Base-by-base conservation (phyloP, 2,113 vertebrate species). In the Daphoenositta chrysoptera region DNA sequence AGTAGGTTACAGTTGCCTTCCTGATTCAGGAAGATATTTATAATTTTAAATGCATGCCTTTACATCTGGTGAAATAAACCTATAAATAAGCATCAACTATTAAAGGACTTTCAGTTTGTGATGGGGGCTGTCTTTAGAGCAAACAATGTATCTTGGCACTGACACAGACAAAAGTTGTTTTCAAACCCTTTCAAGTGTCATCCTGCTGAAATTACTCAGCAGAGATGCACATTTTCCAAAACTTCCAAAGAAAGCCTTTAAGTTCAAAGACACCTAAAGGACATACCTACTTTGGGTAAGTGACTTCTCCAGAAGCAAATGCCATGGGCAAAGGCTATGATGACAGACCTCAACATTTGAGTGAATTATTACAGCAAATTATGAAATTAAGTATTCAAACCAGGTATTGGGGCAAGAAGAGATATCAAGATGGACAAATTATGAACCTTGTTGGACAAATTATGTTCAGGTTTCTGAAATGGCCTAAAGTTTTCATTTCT, bases 21-120 rank as follows among this genome's bases (percentile, higher is more conserved):
- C 42, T 82, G 81, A 96, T 57, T 91, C 83, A 87, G 89, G 79
- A 79, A 65, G 83, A 35, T 93, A 93, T 75, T 90, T 88, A 26
- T 93, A 66, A 63, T 83, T 97, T 58, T 33, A 88, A 96, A 94
- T 33, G 45, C 60, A 21, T 10, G 37, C 9, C 58, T 68, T 72
- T 40, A 3, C 57, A 82, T 39, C 60, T 64, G 58, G 71, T 70
- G 26, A 93, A 56, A 84, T 6, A 76, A 61, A 37, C 45, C 42
- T 35, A 37, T 33, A 73, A 97, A 83, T 22, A 73, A 77, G 56
- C 9, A 83, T 19, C 47, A 87, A 47, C 71, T 65, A 44, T 71
- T 75, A 57, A 69, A 44, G 54, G 57, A 56, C 87, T 61, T 80
- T 33, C 26, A 50, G 58, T 58, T 39, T 69, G 33, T 54, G 68